Conservation (phyloP, 2,797 vertebrate species). For the Triplophysa bombifrons region DNA sequence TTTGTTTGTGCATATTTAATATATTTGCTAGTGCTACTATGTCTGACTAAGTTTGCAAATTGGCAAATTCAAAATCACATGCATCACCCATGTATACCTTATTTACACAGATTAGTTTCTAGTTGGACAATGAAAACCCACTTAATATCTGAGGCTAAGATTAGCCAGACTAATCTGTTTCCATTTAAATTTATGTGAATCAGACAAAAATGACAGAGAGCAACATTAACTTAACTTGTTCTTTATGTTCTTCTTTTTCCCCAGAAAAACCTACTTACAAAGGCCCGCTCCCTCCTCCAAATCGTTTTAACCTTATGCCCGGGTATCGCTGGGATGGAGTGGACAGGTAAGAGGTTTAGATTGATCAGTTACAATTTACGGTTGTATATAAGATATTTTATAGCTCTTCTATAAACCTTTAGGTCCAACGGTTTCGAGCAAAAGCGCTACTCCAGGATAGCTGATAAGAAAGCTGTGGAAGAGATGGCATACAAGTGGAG, state of each 20-base stretch:
- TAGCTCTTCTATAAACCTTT: constrained; percentile 16
- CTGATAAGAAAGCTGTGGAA: constrained; percentile 90
- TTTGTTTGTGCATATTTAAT: too few species aligned
- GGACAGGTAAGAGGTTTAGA: constrained; percentile 81
- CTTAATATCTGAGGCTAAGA: too few species aligned
- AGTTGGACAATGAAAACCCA: too few species aligned
- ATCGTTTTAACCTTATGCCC: constrained; percentile 91
- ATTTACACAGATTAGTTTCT: too few species aligned
- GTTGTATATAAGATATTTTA: neutral
- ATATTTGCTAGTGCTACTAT: too few species aligned
- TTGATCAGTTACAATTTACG: neutral
- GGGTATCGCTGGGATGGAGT: constrained; percentile 98
- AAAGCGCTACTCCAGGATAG: constrained; percentile 85
- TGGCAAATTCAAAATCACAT: too few species aligned
- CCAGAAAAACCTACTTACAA: constrained; percentile 87
- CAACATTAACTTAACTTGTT: too few species aligned
- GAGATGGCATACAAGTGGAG: constrained; percentile 98
- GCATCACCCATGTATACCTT: too few species aligned
- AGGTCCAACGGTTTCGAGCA: constrained; percentile 98
- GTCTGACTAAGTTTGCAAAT: too few species aligned
- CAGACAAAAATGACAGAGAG: too few species aligned
- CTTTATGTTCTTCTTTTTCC: neutral
- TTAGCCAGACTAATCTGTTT: too few species aligned
- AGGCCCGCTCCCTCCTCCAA: constrained; percentile 89
- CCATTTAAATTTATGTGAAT: too few species aligned